These are phyloP conservation scores for Liopterus haemorrhoidalis DNA, from an alignment of 2,888 invertebrate species.

Conservation along the genomic window DNA sequence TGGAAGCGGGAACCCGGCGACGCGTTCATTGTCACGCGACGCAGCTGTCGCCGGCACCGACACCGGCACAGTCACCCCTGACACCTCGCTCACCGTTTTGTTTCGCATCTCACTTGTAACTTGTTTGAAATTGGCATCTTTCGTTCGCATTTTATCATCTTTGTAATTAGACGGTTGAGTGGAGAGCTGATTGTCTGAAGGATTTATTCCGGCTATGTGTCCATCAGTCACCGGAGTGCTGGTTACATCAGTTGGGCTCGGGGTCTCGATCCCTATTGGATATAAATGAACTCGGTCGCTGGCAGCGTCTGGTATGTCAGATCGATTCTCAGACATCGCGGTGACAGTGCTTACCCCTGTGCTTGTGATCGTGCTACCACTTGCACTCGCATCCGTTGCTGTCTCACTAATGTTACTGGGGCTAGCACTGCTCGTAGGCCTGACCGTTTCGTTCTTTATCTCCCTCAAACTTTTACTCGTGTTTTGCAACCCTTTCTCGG, in stretches of 20 bases:
- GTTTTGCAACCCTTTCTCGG: slow-evolving; percentile 18
- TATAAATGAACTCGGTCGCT: slow-evolving; percentile 34
- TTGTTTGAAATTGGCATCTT: too few relatives aligned
- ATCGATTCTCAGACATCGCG: slow-evolving; percentile 26
- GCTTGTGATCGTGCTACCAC: background rate
- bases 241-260: slow-evolving; percentile 27
- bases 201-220: slow-evolving; percentile 17
- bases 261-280: slow-evolving; percentile 31
- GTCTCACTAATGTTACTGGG: too few relatives aligned
- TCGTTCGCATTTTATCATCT: slow-evolving; percentile 6
- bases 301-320: slow-evolving; percentile 32
- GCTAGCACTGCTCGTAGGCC: slow-evolving; percentile 4
- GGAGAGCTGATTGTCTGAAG: slow-evolving; percentile 14
- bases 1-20: slow-evolving; percentile 11
- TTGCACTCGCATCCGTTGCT: too few relatives aligned
- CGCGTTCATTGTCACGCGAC: slow-evolving; percentile 9
- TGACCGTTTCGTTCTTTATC: slow-evolving; percentile 8
- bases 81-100: slow-evolving; percentile 3
- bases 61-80: slow-evolving; percentile 18
- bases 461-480: slow-evolving; percentile 17
- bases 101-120: too few relatives aligned
- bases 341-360: background rate
- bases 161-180: slow-evolving; percentile 19
- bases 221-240: slow-evolving; percentile 16
- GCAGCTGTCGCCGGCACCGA: slow-evolving; percentile 10